phyloP scores from a whole-genome alignment of 1,140 invertebrate species.

The Drosophila kikkawai region DNA sequence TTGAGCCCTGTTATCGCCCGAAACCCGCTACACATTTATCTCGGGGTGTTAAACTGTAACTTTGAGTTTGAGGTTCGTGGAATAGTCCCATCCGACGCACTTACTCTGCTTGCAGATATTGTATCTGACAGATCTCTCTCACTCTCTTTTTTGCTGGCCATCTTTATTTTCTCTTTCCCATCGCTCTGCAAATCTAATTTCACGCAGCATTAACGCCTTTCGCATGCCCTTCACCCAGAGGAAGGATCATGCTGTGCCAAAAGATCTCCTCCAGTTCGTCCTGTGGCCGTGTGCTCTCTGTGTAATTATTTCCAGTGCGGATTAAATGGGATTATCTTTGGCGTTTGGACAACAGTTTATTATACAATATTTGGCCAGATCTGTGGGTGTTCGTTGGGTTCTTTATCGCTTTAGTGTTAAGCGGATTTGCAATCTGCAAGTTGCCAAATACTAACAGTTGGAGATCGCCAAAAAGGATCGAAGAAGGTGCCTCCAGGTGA shows the following conservation, averaged over 20 bases:
- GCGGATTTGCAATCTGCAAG: slow-evolving; percentile 44
- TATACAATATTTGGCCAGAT: slow-evolving; percentile 74
- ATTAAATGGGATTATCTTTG: slow-evolving; percentile 83
- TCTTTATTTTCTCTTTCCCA: slow-evolving; percentile 48
- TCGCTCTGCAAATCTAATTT: slow-evolving; percentile 84
- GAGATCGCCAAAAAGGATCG: slow-evolving; percentile 11
- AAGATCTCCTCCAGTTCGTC: slow-evolving; percentile 43
- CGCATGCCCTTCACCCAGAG: slow-evolving; percentile 62
- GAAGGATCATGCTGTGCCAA: slow-evolving; percentile 62
- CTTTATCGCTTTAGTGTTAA: slow-evolving; percentile 32
- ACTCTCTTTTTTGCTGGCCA: background rate
- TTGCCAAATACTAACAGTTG: slow-evolving; percentile 56
- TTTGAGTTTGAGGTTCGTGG: slow-evolving; percentile 60
- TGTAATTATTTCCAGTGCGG: slow-evolving; percentile 84
- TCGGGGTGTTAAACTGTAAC: slow-evolving; percentile 84
- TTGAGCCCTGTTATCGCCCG: slow-evolving; percentile 55
- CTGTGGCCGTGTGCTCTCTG: slow-evolving; percentile 31
- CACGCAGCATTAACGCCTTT: slow-evolving; percentile 84
- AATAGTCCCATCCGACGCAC: slow-evolving; percentile 36
- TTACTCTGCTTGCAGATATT: background rate
- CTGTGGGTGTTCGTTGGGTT: slow-evolving; percentile 56
- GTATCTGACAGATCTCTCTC: slow-evolving; percentile 16
- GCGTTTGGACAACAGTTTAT: slow-evolving; percentile 77
- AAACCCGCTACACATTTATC: slow-evolving; percentile 58
- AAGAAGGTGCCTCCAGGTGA: slow-evolving; percentile 38